Base-by-base conservation (phyloP, 2,888 invertebrate species). In the Suillia variegata region DNA sequence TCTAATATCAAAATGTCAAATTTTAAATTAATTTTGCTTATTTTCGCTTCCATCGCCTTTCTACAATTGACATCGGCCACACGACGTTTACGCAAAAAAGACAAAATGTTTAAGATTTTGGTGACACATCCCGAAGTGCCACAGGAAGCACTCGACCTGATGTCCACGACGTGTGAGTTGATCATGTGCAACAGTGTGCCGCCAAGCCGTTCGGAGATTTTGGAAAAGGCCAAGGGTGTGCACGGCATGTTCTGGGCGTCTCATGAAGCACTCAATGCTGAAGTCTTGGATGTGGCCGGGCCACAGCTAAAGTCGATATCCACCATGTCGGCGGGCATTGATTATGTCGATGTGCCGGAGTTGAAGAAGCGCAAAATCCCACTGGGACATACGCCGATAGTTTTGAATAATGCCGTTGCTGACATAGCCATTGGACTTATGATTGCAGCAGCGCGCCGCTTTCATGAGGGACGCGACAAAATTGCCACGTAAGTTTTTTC, bases 321-420 rank as follows among this genome's bases (percentile, higher is more conserved):
- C 0, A 89, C 94, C 1, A 90, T 93, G 89, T 92, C 95, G 0
- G 94, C 94, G 1, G 96, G 96, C 10, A 86, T 88, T 64, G 94
- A 97, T 75, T 91, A 93, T 67, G 86, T 96, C 15, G 92, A 95
- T 75, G 69, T 91, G 1, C 80, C 83, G 0, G 93, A 89, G 74
- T 81, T 95, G 33, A 88, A 88, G 76, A 84, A 83, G 57, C 85
- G 90, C 45, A 88, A 88, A 2, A 88, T 97, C 52, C 85, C 85
- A n/a, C 83, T 96, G 1, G 94, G 94, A 0, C 89, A 92, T 71
- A 93, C 94, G 0, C 93, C 93, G 0, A 83, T 85, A 20, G 92
- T 93, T 0, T 80, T 93, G 13, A 87, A 89, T 54, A 84, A 86
- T 59, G 89, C 93, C 0, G 92, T 93, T 0, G 94, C 96, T 1